phyloP scores from a whole-genome alignment of 1,140 invertebrate genomes.

The Drosophila ficusphila region DNA sequence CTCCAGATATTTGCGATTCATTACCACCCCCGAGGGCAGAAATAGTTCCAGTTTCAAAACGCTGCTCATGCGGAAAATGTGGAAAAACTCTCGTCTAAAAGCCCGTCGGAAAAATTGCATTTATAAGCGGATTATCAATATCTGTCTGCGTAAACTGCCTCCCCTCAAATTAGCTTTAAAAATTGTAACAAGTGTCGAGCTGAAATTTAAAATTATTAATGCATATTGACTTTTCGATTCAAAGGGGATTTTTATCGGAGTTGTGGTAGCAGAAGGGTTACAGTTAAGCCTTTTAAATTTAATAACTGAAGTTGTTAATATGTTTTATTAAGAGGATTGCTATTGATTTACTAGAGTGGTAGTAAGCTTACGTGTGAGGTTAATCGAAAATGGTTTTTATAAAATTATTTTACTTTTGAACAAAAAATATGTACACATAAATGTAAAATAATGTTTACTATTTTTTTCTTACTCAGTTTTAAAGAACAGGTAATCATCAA shows the following conservation, averaged over 20 bases:
- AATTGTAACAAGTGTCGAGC: constrained; percentile 75
- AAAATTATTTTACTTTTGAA: too few species aligned
- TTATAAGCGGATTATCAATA: constrained; percentile 72
- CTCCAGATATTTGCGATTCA: constrained; percentile 50
- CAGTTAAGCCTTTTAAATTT: constrained; percentile 12
- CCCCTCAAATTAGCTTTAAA: constrained; percentile 67
- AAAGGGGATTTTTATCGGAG: constrained; percentile 2
- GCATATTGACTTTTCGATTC: constrained; percentile 60
- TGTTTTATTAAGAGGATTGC: constrained; percentile 16
- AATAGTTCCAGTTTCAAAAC: constrained; percentile 44
- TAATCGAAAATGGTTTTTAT: too few species aligned
- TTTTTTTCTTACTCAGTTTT: too few species aligned
- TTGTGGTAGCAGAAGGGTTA: not conserved
- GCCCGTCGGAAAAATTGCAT: constrained; percentile 55
- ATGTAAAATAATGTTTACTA: too few species aligned
- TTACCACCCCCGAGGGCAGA: constrained; percentile 50
- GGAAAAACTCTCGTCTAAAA: constrained; percentile 55
- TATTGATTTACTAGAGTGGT: not conserved
- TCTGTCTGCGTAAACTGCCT: constrained; percentile 14
- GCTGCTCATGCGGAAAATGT: constrained; percentile 71
- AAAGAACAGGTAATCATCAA: too few species aligned
- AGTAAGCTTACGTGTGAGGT: too few species aligned
- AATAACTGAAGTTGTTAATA: constrained; percentile 14
- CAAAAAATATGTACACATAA: too few species aligned
- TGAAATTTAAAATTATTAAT: constrained; percentile 42